Evolutionary conservation across 53 echinoderm and acorn worm species (phyloP).

Genomic region (Holothuria scabra): DNA sequence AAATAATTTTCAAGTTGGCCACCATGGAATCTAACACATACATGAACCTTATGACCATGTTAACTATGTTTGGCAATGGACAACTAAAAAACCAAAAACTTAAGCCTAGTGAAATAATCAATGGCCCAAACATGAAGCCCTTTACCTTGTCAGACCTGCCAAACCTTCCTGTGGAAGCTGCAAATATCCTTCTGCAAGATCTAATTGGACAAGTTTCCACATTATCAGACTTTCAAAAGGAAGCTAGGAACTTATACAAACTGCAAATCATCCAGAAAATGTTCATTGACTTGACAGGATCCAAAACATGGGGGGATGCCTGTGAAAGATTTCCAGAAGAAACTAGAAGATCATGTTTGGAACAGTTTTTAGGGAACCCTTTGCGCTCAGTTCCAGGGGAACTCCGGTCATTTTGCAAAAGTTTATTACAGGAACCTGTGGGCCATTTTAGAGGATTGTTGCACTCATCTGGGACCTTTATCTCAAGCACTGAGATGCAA

Average conservation of each 20-base stretch:
- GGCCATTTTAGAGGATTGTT: neutral
- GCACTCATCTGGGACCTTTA: neutral
- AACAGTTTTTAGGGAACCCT: neutral
- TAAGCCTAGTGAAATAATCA: neutral
- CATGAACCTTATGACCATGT: neutral
- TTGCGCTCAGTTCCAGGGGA: neutral
- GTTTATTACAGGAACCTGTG: neutral
- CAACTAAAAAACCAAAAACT: conserved; percentile 14
- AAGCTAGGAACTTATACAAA: neutral
- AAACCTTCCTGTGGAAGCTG: neutral
- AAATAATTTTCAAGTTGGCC: neutral
- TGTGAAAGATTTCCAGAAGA: conserved; percentile 3
- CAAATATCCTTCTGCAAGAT: neutral
- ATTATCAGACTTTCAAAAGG: conserved; percentile 1
- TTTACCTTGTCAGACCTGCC: conserved; percentile 4
- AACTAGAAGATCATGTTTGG: neutral
- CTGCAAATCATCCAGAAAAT: conserved; percentile 8
- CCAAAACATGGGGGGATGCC: neutral
- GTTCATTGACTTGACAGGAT: conserved; percentile 4
- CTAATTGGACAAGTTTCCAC: neutral
- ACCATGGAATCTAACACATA: neutral
- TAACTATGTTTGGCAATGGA: neutral
- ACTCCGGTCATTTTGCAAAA: conserved; percentile 17
- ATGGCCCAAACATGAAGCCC: conserved; percentile 10
- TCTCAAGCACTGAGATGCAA: neutral